Conservation (phyloP, 2,888 invertebrate species). For the Drosophila mimetica region DNA sequence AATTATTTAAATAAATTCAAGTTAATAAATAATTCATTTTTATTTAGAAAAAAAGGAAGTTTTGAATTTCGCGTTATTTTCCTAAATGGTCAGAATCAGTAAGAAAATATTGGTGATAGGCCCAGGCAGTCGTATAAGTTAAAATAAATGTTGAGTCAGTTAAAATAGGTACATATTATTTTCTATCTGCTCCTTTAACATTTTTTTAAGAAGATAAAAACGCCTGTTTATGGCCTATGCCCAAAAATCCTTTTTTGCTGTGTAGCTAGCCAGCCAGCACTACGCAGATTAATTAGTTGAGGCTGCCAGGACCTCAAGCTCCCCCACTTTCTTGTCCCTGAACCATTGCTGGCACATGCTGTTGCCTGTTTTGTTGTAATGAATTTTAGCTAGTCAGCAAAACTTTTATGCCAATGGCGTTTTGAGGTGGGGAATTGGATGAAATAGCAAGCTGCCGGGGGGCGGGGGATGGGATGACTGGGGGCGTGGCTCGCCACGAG, state of each 20-base stretch:
- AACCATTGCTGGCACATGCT: conserved; percentile 48
- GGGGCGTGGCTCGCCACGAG: conserved; percentile 19
- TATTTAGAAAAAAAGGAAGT: no score
- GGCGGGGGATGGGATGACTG: conserved; percentile 6
- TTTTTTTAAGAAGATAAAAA: no score
- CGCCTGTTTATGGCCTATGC: no score
- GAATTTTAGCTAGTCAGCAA: conserved; percentile 82
- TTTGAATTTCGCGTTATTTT: no score
- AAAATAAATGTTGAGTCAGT: no score
- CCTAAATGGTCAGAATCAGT: no score
- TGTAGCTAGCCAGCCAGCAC: conserved; percentile 49
- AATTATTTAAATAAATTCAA: no score
- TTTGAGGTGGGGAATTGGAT: conserved; percentile 39
- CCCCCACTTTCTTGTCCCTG: conserved; percentile 3
- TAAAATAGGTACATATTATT: no score
- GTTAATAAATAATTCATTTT: no score
- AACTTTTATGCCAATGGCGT: conserved; percentile 75
- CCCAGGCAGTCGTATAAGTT: no score
- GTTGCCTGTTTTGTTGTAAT: conserved; percentile 77
- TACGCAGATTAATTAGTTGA: conserved; percentile 81
- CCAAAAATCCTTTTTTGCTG: background rate
- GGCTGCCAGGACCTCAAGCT: conserved; percentile 65
- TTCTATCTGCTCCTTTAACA: no score
- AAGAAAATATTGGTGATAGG: no score
- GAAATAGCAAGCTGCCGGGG: conserved; percentile 16